These are phyloP conservation scores for Beris chalybata DNA, from an alignment of 2,888 invertebrate genomes.

Conservation along the genomic window DNA sequence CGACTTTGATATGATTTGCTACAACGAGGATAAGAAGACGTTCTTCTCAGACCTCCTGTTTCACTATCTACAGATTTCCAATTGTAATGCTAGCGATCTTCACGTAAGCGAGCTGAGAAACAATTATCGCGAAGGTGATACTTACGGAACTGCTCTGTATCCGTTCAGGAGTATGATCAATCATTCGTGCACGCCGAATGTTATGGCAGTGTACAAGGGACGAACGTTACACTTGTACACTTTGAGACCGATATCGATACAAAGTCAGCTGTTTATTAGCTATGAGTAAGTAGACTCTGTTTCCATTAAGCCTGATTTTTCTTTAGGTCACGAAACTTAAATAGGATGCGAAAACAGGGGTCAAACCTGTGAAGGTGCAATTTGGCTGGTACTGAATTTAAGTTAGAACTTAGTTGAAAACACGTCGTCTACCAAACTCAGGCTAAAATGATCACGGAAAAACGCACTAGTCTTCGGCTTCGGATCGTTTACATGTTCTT, in stretches of 20 bases:
- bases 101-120: conserved; percentile 56
- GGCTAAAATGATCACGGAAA: too few species aligned
- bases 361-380: too few species aligned
- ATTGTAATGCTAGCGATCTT: conserved; percentile 78
- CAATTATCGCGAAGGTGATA: conserved; percentile 41
- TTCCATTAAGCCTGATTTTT: not conserved
- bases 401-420: too few species aligned
- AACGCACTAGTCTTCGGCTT: too few species aligned
- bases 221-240: conserved; percentile 59
- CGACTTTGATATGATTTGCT: conserved; percentile 49
- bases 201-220: conserved; percentile 62
- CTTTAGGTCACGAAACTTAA: not conserved
- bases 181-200: conserved; percentile 80
- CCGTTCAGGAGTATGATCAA: conserved; percentile 75
- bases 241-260: conserved; percentile 65
- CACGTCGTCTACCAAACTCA: too few species aligned
- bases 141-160: conserved; percentile 62
- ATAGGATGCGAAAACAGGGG: too few species aligned
- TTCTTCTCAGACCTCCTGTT: conserved; percentile 64
- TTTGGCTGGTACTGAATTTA: too few species aligned
- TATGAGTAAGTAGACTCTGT: conserved; percentile 64
- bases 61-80: conserved; percentile 71
- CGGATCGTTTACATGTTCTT: too few species aligned
- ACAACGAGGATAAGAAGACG: conserved; percentile 44
- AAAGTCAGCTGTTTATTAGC: conserved; percentile 71